Percentiles rank a stretch among this genome's conserved stretches.
phyloP scores from a whole-genome alignment of 2,888 invertebrate species.

The Cataglyphis rosenhaueri region DNA sequence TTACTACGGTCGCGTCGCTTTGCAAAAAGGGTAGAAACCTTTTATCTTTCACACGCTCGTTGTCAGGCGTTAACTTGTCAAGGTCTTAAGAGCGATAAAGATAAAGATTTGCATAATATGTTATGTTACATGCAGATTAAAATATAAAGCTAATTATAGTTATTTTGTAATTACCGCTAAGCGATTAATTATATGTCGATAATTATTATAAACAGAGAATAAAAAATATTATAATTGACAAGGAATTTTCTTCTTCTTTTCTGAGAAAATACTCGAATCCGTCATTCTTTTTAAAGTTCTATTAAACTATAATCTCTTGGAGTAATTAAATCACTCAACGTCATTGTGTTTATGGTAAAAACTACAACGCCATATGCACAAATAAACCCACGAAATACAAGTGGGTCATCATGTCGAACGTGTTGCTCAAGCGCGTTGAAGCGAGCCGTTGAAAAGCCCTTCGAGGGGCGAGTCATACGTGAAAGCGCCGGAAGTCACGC shows the following conservation, averaged over 20 bases:
- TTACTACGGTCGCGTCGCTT: background rate
- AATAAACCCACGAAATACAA: conserved; percentile 4
- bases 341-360: background rate
- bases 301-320: background rate
- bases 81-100: background rate
- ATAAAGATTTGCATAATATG: background rate
- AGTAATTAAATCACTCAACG: background rate
- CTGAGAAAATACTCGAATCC: background rate
- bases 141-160: background rate
- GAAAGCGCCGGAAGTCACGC: conserved; percentile 73
- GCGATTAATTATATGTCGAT: background rate
- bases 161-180: background rate
- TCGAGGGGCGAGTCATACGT: conserved; percentile 61
- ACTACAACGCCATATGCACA: background rate
- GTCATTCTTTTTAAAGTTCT: background rate
- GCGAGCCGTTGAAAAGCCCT: conserved; percentile 57
- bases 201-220: background rate
- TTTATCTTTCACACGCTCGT: background rate
- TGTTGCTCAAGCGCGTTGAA: conserved; percentile 40
- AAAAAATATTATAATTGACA: background rate
- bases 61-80: background rate
- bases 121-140: background rate
- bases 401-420: conserved; percentile 26
- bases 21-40: conserved; percentile 2
- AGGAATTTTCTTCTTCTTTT: background rate